phyloP scores from a whole-genome alignment of 2,888 invertebrate genomes.

The Synergus japonicus region DNA sequence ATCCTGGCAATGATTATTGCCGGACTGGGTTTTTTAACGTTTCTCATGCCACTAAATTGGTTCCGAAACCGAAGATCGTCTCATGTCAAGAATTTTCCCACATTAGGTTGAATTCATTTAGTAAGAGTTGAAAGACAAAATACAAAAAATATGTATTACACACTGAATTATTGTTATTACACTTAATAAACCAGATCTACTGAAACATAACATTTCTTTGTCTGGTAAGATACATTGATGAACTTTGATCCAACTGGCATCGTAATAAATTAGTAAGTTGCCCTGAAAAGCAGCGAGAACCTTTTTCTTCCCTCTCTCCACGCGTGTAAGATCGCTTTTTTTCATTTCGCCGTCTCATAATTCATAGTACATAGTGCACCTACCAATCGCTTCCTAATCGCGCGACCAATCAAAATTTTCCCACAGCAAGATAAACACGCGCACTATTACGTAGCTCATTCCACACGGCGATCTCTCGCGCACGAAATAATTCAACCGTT shows the following conservation, averaged over 20 bases:
- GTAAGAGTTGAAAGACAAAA: not conserved
- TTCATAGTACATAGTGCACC: slow-evolving; percentile 44
- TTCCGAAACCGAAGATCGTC: not conserved
- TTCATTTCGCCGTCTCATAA: slow-evolving; percentile 29
- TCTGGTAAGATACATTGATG: slow-evolving; percentile 11
- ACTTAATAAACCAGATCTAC: not conserved
- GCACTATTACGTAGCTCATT: slow-evolving; percentile 51
- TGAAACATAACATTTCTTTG: slow-evolving; percentile 16
- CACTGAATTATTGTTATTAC: not conserved
- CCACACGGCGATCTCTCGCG: slow-evolving; percentile 53
- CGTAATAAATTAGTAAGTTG: slow-evolving; percentile 26
- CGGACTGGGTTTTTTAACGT: not conserved
- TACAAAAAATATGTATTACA: not conserved
- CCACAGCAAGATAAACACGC: slow-evolving; percentile 46
- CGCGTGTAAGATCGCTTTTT: slow-evolving; percentile 24
- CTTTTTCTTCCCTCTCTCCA: slow-evolving; percentile 4
- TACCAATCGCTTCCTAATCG: slow-evolving; percentile 43
- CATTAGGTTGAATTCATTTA: not conserved
- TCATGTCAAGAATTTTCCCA: slow-evolving; percentile 7
- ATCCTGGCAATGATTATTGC: not conserved
- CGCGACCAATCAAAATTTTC: slow-evolving; percentile 55
- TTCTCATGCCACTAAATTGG: slow-evolving; percentile 9
- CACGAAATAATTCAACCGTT: slow-evolving; percentile 52
- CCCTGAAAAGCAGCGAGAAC: slow-evolving; percentile 31
- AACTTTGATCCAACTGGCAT: slow-evolving; percentile 19